A percentile compares a stretch with the other conserved stretches of the same genome.
phyloP scores from a whole-genome alignment of 2,113 vertebrate genomes.

The Scomber japonicus region DNA sequence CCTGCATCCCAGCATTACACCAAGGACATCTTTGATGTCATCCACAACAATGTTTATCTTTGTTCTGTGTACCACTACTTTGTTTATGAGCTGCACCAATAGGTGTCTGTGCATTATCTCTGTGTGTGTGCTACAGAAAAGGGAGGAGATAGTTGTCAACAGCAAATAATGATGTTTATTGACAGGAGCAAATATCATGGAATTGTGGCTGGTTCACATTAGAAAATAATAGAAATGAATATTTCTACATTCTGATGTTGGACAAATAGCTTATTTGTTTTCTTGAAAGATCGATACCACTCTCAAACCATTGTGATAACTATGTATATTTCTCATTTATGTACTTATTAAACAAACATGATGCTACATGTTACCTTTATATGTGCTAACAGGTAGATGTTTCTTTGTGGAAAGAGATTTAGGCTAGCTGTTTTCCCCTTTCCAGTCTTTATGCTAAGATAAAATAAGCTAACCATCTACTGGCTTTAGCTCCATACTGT shows the following conservation, averaged over 20 bases:
- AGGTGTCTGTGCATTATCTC: conserved; percentile 8
- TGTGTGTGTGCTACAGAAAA: background rate
- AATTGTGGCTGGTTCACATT: background rate
- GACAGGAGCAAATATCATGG: background rate
- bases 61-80: conserved; percentile 35
- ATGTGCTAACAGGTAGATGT: no score
- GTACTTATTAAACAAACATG: no score
- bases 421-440: no score
- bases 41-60: conserved; percentile 59
- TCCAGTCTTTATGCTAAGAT: no score
- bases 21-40: conserved; percentile 62
- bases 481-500: no score
- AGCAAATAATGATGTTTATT: background rate
- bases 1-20: conserved; percentile 39
- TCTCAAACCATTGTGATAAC: background rate
- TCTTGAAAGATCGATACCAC: background rate
- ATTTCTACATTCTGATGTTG: no score
- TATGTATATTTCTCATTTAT: no score
- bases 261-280: no score
- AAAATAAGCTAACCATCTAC: no score
- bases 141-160: background rate
- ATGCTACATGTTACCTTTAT: no score
- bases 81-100: conserved; percentile 14
- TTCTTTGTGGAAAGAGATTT: no score
- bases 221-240: background rate